Base-by-base conservation (phyloP, 2,113 vertebrate genomes). In the Leuciscus idus region DNA sequence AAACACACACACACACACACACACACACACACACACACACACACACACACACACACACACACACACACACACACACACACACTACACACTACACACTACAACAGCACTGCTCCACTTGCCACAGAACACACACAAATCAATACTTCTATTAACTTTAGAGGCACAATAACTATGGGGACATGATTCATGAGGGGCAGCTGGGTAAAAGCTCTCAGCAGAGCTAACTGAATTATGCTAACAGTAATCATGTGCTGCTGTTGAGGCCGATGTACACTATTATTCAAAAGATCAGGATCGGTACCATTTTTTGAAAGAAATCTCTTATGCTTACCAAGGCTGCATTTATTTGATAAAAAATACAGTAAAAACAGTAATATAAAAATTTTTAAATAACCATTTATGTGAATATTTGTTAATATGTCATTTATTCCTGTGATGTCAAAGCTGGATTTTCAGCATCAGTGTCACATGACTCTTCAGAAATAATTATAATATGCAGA, bases 231-330 rank as follows among this genome's bases (percentile, higher is more conserved):
- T 70, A 59, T 82, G 82, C 86, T 80, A 84, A 88, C 61, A 76
- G 59, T 81, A 83, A 88, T 88, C 68, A 79, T 87, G 84, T 82
- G 48, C 48, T 80, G 64, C 81, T 85, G 87, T 88, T 84, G 64
- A 80, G 72, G 33, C 84, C 48, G 33, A 36, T 23, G 17, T 3
- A 57, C 75, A 57, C 17, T 57, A 72, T 11, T 36, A 0, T 23
- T 39, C 66, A 68, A 36, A 30, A 70, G 19, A 7, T 13, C 17
- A 19, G 66, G 64, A 13, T 13, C 1, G 10, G 46, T 46, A 46
- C 46, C 12, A 50, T 50, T 50, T 50, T 50, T 50, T 4, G 12
- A 50, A 50, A 50, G 12, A 50, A 50, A 50, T 39, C 33, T 36
- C 30, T 21, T 21, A 36, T 19, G 17, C 17, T 9, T 17, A 70